Evolutionary conservation across 2,113 vertebrate genomes (phyloP).

Genomic region (Phodopus roborovskii): DNA sequence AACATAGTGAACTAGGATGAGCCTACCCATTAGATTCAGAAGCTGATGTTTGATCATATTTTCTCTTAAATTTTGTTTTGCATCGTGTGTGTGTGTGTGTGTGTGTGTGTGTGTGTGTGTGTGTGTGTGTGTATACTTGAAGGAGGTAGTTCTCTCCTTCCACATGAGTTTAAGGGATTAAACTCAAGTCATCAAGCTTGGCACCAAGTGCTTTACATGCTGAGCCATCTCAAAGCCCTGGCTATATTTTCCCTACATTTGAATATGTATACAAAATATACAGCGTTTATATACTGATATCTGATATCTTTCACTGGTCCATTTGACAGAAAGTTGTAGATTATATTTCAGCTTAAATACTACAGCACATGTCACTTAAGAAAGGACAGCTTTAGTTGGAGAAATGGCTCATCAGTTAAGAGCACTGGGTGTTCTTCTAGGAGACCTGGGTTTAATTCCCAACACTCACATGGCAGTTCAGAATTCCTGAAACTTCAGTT

Average conservation of each 20-base stretch:
- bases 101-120: background rate
- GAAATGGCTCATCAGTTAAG: background rate
- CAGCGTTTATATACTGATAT: too few species aligned
- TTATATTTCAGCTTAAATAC: slow-evolving; percentile 13
- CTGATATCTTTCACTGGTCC: background rate
- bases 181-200: background rate
- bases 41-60: background rate
- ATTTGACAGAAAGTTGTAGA: background rate
- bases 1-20: background rate
- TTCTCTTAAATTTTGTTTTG: background rate
- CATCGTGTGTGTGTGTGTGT: background rate
- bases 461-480: background rate
- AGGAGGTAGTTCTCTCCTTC: background rate
- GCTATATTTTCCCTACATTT: background rate
- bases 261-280: background rate
- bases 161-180: background rate
- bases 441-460: background rate
- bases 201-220: too few species aligned
- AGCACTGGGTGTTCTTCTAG: background rate
- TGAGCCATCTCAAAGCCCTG: background rate
- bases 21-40: background rate
- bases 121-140: background rate
- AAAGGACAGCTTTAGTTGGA: background rate
- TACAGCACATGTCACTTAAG: background rate
- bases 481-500: background rate